Percentiles rank a stretch among this genome's conserved stretches.
phyloP scores from a whole-genome alignment of 92 coral and sea anemone genomes.

The Phenganax marumi region DNA sequence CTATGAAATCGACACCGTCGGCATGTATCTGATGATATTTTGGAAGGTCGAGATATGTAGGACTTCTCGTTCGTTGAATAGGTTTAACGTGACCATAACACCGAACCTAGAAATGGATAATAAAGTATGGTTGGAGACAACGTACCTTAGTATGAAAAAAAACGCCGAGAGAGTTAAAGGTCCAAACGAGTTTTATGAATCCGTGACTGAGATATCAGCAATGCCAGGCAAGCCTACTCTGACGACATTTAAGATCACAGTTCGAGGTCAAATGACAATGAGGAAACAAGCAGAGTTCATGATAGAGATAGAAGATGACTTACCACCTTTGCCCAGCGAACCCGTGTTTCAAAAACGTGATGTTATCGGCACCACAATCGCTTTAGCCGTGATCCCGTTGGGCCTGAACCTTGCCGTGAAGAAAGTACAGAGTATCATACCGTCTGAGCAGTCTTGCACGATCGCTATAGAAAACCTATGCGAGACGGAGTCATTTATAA shows the following conservation, averaged over 20 bases:
- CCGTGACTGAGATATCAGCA: constrained; percentile 1
- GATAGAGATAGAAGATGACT: constrained; percentile 39
- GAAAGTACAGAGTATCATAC: constrained; percentile 36
- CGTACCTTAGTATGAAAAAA: constrained; percentile 15
- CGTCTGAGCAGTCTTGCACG: constrained; percentile 42
- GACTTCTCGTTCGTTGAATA: constrained; percentile 10
- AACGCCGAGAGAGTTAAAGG: constrained; percentile 37
- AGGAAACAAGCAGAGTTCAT: constrained; percentile 39
- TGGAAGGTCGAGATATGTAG: constrained; percentile 37
- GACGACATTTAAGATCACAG: constrained; percentile 17
- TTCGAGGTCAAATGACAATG: constrained; percentile 51
- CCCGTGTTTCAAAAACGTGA: constrained; percentile 30
- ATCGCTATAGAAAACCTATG: constrained; percentile 41
- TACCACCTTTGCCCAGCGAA: constrained; percentile 20
- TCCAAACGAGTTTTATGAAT: constrained; percentile 28
- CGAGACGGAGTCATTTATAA: constrained; percentile 14
- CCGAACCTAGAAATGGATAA: not conserved
- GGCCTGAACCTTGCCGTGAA: constrained; percentile 39
- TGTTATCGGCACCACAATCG: constrained; percentile 15
- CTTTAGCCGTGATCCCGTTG: constrained; percentile 27
- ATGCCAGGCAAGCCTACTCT: constrained; percentile 1
- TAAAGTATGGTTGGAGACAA: constrained; percentile 16
- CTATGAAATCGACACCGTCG: constrained; percentile 44
- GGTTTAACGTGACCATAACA: constrained; percentile 27
- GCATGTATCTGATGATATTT: constrained; percentile 31